Base-by-base conservation (phyloP, 30 jellyfish, hydroid and myxozoan genomes). In the Aurelia aurita complex sp. Pacific region DNA sequence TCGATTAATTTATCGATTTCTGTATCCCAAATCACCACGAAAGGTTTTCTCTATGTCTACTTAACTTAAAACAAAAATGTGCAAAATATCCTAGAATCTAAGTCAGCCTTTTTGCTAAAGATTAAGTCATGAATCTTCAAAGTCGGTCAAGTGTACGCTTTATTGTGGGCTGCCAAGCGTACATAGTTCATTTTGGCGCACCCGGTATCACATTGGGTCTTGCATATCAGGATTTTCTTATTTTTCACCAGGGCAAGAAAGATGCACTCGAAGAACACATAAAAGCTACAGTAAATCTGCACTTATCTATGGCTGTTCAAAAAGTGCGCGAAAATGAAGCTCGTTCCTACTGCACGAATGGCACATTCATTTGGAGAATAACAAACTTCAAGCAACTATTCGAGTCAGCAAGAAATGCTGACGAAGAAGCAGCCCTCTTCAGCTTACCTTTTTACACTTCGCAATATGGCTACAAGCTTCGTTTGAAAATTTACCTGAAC, bases 381-480 rank as follows among this genome's bases (percentile, higher is more conserved):
- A 36, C 92, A 79, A 92, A 83, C 90, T 92, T 92, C 79, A 91
- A 96, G 50, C 85, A 79, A 61, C 96, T 69, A 72, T 92, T 92
- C 64, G 98, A 92, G 55, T 42, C 97, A 14, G 97, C 97, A 7
- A 51, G 92, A 50, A 87, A 63, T 62, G 81, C 98, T 16, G 98
- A 92, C 3, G 98, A 92, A 35, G 98, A 92, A 81, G 69, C 82
- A 12, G 98, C 98, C 3, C 73, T 92, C 59, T 88, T 87, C 79
- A 92, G 98, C 75, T 97, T 82, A 64, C 98, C 98, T 18, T 92
- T 92, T 61, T 92, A 92, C 79, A 92, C 98, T 10, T 74, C 98
- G n/a, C 98, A 92, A 69, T 92, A 92, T 38, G 98, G 98, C 33
- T 92, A 92, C 69, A 92, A 92, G 87, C 77, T 92, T 4, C 74